Percentiles rank a stretch among this genome's conserved stretches.
Conservation (phyloP, 2,113 vertebrate genomes). For the Atrichornis clamosus region DNA sequence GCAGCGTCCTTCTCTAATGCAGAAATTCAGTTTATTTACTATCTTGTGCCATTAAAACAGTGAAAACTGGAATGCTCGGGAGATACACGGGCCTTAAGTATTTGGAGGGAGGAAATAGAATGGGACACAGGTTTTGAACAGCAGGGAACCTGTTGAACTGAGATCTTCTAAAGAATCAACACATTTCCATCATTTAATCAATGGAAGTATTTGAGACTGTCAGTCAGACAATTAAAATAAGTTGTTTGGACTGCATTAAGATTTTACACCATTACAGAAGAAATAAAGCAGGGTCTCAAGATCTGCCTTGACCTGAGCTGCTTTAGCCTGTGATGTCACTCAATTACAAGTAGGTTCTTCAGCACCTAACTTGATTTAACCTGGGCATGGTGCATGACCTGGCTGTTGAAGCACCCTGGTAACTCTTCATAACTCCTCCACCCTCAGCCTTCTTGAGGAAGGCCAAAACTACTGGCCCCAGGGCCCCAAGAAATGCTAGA, state of each 20-base stretch:
- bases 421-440: background rate
- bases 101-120: background rate
- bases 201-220: background rate
- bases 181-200: background rate
- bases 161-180: background rate
- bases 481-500: fast-evolving
- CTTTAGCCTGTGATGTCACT: background rate
- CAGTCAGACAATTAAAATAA: background rate
- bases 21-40: background rate
- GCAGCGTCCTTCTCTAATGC: background rate
- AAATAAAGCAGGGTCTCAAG: background rate
- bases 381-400: too few species aligned
- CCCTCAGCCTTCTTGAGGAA: background rate
- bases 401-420: background rate
- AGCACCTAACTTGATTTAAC: background rate
- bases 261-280: background rate
- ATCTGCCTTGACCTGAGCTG: background rate
- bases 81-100: background rate
- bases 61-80: background rate
- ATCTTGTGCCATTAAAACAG: background rate
- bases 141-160: background rate
- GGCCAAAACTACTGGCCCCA: background rate
- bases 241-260: background rate
- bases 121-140: background rate
- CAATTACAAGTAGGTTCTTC: background rate